Percentiles rank a stretch among this genome's conserved stretches.
phyloP scores from a whole-genome alignment of 2,113 vertebrate genomes.

The Xiphorhynchus elegans region DNA sequence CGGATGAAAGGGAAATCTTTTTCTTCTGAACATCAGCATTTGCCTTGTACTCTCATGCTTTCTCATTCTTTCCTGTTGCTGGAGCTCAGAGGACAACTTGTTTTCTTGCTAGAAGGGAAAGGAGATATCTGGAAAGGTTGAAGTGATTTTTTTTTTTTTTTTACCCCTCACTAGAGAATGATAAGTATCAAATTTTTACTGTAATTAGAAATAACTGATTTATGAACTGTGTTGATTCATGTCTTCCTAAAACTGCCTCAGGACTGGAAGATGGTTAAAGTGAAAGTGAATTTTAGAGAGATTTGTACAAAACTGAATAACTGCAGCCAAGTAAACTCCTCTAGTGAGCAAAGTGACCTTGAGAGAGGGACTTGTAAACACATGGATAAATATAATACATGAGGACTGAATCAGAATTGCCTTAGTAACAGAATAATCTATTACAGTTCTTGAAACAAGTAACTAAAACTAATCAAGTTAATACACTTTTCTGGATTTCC shows the following conservation, averaged over 20 bases:
- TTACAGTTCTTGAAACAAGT: background rate
- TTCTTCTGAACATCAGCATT: background rate
- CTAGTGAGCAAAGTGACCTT: background rate
- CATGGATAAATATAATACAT: background rate
- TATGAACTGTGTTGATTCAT: background rate
- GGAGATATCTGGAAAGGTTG: background rate
- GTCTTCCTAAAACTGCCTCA: background rate
- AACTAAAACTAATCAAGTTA: background rate
- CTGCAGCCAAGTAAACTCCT: background rate
- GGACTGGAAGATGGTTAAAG: background rate
- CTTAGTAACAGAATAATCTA: background rate
- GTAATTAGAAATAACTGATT: background rate
- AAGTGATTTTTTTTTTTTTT: background rate
- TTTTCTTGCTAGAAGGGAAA: background rate
- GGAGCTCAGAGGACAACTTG: background rate
- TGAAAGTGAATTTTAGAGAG: background rate
- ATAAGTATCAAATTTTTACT: background rate
- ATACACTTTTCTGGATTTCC: background rate
- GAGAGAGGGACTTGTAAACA: background rate
- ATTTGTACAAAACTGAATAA: background rate
- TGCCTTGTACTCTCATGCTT: background rate
- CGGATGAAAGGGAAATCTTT: background rate
- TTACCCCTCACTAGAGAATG: background rate
- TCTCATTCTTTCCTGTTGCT: background rate
- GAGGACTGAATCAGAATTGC: background rate